Percentiles rank a stretch among this genome's conserved stretches.
Conservation (phyloP, 1,140 invertebrate species). For the Cherax destructor region DNA sequence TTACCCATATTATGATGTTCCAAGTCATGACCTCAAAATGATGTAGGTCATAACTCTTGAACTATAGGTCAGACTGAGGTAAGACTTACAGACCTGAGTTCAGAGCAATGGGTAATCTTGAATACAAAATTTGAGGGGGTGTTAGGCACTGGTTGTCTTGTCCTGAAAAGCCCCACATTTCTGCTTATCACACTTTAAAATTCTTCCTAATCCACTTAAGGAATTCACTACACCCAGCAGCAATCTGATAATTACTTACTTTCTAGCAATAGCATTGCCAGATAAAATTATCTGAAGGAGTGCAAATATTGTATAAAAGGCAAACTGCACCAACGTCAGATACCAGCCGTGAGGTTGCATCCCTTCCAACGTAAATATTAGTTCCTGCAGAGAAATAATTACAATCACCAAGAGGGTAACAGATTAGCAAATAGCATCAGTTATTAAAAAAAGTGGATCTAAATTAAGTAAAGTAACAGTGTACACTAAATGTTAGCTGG, state of each 20-base stretch:
- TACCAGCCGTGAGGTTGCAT: constrained; percentile 94
- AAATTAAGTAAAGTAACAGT: background rate
- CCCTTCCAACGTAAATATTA: constrained; percentile 92
- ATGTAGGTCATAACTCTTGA: too few species aligned
- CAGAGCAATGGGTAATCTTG: too few species aligned
- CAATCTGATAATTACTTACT: constrained; percentile 77
- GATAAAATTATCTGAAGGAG: constrained; percentile 83
- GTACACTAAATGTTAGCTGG: background rate
- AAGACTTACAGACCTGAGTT: too few species aligned
- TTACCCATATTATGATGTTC: too few species aligned
- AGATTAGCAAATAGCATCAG: background rate
- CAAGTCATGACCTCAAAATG: too few species aligned
- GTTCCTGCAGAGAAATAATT: constrained; percentile 80
- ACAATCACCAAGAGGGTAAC: background rate
- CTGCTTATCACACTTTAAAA: too few species aligned
- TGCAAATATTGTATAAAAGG: constrained; percentile 89
- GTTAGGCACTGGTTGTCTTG: too few species aligned
- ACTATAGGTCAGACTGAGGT: too few species aligned
- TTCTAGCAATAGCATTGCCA: constrained; percentile 81
- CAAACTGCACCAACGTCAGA: constrained; percentile 94
- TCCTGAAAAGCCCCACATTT: too few species aligned
- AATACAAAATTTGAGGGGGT: too few species aligned
- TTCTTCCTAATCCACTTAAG: too few species aligned
- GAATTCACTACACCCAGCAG: background rate
- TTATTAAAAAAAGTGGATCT: background rate